phyloP scores from a whole-genome alignment of 92 coral and sea anemone genomes.

The Ricordea florida region DNA sequence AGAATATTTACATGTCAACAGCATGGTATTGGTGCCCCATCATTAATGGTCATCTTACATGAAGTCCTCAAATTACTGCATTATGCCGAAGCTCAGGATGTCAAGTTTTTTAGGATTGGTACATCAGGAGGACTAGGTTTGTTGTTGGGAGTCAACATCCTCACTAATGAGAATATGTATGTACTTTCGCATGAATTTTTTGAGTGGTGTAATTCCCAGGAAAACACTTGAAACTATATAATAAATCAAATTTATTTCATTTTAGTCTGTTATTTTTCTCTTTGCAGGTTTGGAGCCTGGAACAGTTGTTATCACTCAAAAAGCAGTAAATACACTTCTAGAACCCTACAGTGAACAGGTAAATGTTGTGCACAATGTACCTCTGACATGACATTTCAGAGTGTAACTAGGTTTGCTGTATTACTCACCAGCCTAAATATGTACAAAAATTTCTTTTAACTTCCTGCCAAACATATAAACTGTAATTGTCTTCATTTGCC shows the following conservation, averaged over 20 bases:
- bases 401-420: background rate
- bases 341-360: conserved; percentile 94
- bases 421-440: background rate
- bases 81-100: conserved; percentile 87
- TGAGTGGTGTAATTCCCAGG: no score
- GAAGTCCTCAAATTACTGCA: conserved; percentile 94
- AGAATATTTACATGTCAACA: no score
- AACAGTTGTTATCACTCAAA: conserved; percentile 87
- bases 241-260: no score
- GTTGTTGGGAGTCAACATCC: background rate
- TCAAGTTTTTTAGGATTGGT: conserved; percentile 86
- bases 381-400: no score
- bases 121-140: conserved; percentile 95
- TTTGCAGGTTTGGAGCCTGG: conserved; percentile 81
- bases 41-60: conserved; percentile 87
- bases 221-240: no score
- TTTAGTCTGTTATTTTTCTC: background rate
- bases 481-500: background rate
- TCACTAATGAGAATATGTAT: no score
- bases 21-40: conserved; percentile 99
- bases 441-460: background rate
- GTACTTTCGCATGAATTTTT: no score
- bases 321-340: conserved; percentile 81
- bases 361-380: background rate
- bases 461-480: background rate